Base-by-base conservation (phyloP, 1,140 invertebrate genomes). In the Colletes gigas region DNA sequence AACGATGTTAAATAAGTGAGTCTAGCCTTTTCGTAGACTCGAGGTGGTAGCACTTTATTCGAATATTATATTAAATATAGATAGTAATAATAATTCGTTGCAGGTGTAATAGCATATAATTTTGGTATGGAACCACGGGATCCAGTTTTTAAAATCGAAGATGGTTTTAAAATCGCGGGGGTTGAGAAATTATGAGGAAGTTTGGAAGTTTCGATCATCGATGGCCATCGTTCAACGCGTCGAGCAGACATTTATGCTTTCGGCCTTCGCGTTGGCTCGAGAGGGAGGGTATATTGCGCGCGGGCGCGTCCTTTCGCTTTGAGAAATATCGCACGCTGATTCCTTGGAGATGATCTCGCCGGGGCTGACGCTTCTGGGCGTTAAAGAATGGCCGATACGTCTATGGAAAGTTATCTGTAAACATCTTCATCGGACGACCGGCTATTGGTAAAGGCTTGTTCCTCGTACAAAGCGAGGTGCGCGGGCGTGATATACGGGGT, bases 361-460 rank as follows among this genome's bases (percentile, higher is more conserved):
- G n/a, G 14, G 57, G 21, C 59, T 63, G 15, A 60, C 70, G 81
- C 68, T 74, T 15, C 66, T 86, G 77, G 69, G 60, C 66, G 85
- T 86, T 70, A 82, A 70, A 75, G 69, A 83, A 83, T 78, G 68
- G 62, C 57, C 77, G 85, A 86, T 80, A 83, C 78, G 70, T 62
- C 47, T 47, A 69, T 60, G 69, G 67, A 72, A 73, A 71, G 76
- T 66, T 79, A 62, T 70, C 69, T 50, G 62, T 21, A 79, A 79
- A 83, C 60, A 68, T 83, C 81, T 80, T 80, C 60, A 74, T 80
- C 73, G 73, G 39, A 17, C 54, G 9, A 44, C 10, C 17, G 19
- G 65, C 41, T 54, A 71, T 68, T 30, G 63, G 67, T 21, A 63
- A 54, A 78, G 44, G 21, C 44, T 67, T 15, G 41, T 57, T 57